Evolutionary conservation across 1,140 invertebrate species (phyloP).

Genomic region (Drosophila parvula): DNA sequence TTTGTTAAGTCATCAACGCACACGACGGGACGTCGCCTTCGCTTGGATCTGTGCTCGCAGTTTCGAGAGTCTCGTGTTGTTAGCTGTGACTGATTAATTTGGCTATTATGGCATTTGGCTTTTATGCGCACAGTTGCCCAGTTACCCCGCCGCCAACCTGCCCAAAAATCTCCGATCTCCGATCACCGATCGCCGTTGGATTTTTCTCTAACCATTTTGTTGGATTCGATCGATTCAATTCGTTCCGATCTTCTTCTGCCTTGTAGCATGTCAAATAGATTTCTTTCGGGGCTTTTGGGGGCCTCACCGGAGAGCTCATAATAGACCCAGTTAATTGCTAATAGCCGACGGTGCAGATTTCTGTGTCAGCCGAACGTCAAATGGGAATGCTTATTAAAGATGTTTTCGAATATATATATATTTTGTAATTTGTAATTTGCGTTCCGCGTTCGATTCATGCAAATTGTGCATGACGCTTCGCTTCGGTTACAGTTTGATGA

Average conservation of each 20-base stretch:
- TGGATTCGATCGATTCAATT: slow-evolving; percentile 63
- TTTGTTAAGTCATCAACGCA: slow-evolving; percentile 80
- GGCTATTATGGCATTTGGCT: slow-evolving; percentile 82
- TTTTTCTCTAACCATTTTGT: slow-evolving; percentile 37
- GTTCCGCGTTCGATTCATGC: slow-evolving; percentile 72
- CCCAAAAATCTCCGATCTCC: slow-evolving; percentile 6
- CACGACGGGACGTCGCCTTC: slow-evolving; percentile 65
- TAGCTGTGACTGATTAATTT: slow-evolving; percentile 83
- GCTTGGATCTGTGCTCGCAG: slow-evolving; percentile 50
- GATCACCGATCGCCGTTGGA: slow-evolving; percentile 5
- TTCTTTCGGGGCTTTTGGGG: slow-evolving; percentile 48
- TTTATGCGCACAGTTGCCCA: slow-evolving; percentile 73
- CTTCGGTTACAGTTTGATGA: slow-evolving; percentile 77
- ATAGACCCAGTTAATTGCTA: slow-evolving; percentile 83
- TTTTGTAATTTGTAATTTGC: slow-evolving; percentile 68
- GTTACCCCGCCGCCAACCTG: slow-evolving; percentile 6
- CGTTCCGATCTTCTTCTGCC: slow-evolving; percentile 82
- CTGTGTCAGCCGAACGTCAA: slow-evolving; percentile 77
- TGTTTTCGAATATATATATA: slow-evolving; percentile 50
- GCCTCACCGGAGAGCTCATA: slow-evolving; percentile 60
- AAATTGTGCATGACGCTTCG: slow-evolving; percentile 80
- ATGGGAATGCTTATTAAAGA: slow-evolving; percentile 76
- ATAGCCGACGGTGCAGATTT: slow-evolving; percentile 82
- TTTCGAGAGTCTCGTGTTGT: slow-evolving; percentile 65
- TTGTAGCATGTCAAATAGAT: slow-evolving; percentile 81